Evolutionary conservation across 2,888 invertebrate genomes (phyloP), one percentile per base, ranked within the genome.

Genomic region (Ophion ventricosus): DNA sequence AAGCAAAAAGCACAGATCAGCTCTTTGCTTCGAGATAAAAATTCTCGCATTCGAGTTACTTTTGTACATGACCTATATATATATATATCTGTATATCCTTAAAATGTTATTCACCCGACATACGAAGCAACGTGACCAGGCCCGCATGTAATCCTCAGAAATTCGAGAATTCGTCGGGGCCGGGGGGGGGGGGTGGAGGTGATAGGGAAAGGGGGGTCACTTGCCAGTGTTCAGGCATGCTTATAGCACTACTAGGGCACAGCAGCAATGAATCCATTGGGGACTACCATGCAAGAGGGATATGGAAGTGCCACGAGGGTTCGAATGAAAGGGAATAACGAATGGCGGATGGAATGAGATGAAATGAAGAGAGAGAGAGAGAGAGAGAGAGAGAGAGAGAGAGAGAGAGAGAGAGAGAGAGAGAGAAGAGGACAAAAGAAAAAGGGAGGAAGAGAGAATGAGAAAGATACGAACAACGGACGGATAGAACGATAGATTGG

Each of bases 261-360:
- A 64, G 79, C 43, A 14, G 43, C 43, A 43, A 43, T 43, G 29
- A 74, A 63, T 70, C 79, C 74, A 70, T 83, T 63, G 79, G 79
- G 74, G 67, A 79, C 29, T 17, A 29, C 14, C 23, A 17, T 14
- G 40, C 23, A 25, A 59, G 59, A 59, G 77, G 80, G 80, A 84
- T 84, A 80, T 84, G 80, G 80, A 80, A 84, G 80, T 84, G 57
- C 83, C 80, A 77, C 80, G 80, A 80, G 80, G 67, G 76, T 77
- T 72, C 76, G 72, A 82, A 66, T 40, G 67, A 66, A 80, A 73
- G 74, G 80, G 80, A 59, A 73, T 26, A 73, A 79, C 63, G 70
- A 43, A 26, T 35, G 64, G n/a, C 7, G 29, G 64, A 73, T 66
- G 23, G 79, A 80, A 73, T 63, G 56, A 75, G 67, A 83, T 77